These are phyloP conservation scores for Bombus waltoni DNA, from an alignment of 1,140 invertebrate species.

Conservation along the genomic window DNA sequence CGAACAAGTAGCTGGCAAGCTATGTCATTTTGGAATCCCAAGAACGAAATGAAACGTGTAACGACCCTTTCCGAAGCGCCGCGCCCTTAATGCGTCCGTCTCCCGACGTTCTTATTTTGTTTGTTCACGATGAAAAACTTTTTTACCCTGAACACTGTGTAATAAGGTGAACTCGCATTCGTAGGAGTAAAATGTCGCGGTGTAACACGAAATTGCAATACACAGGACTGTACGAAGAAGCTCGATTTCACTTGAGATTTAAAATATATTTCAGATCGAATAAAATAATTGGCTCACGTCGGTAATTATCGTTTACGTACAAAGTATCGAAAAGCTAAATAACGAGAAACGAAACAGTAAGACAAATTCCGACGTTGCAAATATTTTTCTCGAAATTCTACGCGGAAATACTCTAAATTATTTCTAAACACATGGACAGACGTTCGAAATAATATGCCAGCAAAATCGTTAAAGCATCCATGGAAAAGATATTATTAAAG, in stretches of 20 bases:
- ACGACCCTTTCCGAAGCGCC: neutral
- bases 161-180: neutral
- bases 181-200: neutral
- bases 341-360: too few species aligned
- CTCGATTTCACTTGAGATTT: too few species aligned
- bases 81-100: neutral
- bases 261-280: neutral
- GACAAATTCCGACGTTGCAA: too few species aligned
- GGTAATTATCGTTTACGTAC: neutral
- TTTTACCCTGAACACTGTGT: neutral
- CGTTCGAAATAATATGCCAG: neutral
- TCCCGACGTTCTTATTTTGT: neutral
- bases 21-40: neutral
- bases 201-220: neutral
- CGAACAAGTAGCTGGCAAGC: neutral
- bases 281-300: neutral
- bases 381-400: neutral
- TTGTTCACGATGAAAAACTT: neutral
- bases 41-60: slow-evolving; percentile 36
- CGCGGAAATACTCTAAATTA: neutral
- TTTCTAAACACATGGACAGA: too few species aligned
- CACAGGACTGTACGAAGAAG: neutral
- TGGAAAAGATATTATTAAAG: neutral
- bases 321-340: too few species aligned
- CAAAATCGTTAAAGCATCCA: neutral